A percentile compares a stretch with the other conserved stretches of the same genome.
Evolutionary conservation across 2,113 vertebrate genomes (phyloP).

Genomic region (Bombycilla garrulus): DNA sequence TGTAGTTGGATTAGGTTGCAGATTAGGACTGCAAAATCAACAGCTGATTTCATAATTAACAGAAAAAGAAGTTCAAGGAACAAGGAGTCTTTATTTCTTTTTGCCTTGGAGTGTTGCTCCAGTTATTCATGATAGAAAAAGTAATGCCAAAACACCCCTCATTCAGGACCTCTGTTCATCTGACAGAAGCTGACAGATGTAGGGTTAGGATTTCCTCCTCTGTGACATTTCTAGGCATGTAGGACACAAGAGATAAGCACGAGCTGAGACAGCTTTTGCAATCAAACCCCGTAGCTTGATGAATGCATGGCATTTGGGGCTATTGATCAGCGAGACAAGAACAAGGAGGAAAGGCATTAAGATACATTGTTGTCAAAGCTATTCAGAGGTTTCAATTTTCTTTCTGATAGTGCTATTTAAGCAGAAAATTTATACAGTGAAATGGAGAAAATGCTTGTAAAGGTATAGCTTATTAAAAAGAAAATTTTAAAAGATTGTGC

Average conservation of each 20-base stretch:
- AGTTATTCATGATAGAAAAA: conserved; percentile 7
- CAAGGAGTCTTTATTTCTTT: conserved; percentile 2
- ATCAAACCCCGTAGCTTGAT: conserved; percentile 61
- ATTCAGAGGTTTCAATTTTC: conserved; percentile 36
- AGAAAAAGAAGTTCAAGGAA: not conserved
- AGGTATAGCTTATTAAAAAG: not conserved
- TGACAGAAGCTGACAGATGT: conserved; percentile 60
- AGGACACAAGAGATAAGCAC: conserved; percentile 61
- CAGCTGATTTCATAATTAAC: conserved; percentile 63
- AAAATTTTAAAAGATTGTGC: not conserved
- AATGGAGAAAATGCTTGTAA: not conserved
- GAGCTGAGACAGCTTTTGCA: conserved; percentile 59
- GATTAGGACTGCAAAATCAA: conserved; percentile 68
- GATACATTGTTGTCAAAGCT: conserved; percentile 78
- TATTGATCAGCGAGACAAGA: conserved; percentile 82
- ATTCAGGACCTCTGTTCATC: not conserved
- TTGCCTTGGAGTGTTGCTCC: not conserved
- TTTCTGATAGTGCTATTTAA: conserved; percentile 13
- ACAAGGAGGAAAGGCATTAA: conserved; percentile 71
- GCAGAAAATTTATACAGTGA: not conserved
- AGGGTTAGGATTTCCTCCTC: conserved; percentile 62
- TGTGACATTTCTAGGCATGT: conserved; percentile 70
- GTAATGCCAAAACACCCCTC: not conserved
- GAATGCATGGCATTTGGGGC: conserved; percentile 80
- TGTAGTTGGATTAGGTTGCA: conserved; percentile 3